Base-by-base conservation (phyloP, 1,140 invertebrate species). In the Papilio polytes region DNA sequence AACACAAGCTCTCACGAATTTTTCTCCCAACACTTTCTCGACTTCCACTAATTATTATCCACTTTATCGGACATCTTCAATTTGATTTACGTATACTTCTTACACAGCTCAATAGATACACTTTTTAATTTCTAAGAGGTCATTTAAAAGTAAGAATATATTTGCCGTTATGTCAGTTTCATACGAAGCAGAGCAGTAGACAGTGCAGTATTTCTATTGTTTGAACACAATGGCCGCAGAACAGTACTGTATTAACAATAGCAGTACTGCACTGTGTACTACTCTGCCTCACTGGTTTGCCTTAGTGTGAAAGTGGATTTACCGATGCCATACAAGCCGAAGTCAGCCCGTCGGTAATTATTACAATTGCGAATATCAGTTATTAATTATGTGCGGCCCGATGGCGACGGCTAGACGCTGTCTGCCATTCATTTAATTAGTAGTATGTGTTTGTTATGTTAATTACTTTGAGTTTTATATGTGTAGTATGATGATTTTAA, bases 11-110 rank as follows among this genome's bases (percentile, higher is more conserved):
- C 92, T 94, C 92, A 95, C 92, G 91, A 94, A 94, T 94, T 95
- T 95, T 94, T 92, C 94, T 95, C 93, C 91, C 93, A 94, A 94
- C 92, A 85, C 94, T 95, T 95, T 95, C 94, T 93, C 94, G 88
- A 90, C 92, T 94, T 92, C 94, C 92, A 93, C 92, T 95, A 95
- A 95, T 95, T 95, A 95, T 94, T 94, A 94, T 92, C 93, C 92
- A 95, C 94, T 95, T 93, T 94, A 95, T 95, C 94, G 94, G 90
- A 89, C 93, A 95, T 94, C 94, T 95, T 94, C 92, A 95, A 94
- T 95, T 95, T 94, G 94, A 95, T 95, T 94, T 94, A 95, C 94
- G 92, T 92, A 90, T 90, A 88, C 84, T 88, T 89, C 88, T 89
- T 90, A 91, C 89, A 90, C 87, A 89, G 88, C 88, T 91, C 88